Conservation (phyloP, 2,113 vertebrate genomes). For the Periophthalmodon schlosseri region DNA sequence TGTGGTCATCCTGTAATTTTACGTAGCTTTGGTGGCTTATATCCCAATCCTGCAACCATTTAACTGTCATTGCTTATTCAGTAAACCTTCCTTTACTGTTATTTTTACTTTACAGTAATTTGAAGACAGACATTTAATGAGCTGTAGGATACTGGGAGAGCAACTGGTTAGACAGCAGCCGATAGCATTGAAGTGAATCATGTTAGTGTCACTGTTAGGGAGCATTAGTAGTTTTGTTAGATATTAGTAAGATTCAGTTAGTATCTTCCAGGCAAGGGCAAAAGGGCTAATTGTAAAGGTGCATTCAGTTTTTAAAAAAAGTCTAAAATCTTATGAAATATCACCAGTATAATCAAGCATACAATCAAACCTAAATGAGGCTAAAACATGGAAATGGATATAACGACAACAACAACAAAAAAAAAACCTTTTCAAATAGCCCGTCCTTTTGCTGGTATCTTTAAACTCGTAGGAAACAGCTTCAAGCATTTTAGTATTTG, state of each 20-base stretch:
- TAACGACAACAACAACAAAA: constrained; percentile 19
- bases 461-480: constrained; percentile 24
- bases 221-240: constrained; percentile 69
- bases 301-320: not conserved
- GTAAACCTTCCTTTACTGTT: not conserved
- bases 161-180: constrained; percentile 69
- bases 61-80: constrained; percentile 6
- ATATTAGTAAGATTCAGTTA: constrained; percentile 69
- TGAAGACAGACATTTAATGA: constrained; percentile 39
- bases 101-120: not conserved
- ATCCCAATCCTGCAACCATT: constrained; percentile 5
- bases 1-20: constrained; percentile 54
- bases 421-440: constrained; percentile 60
- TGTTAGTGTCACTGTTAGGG: constrained; percentile 70
- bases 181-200: constrained; percentile 49
- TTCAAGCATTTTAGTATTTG: constrained; percentile 14
- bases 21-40: constrained; percentile 20
- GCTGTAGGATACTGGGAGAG: constrained; percentile 65
- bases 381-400: constrained; percentile 8
- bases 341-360: not conserved
- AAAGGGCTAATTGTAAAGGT: constrained; percentile 62
- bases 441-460: constrained; percentile 44
- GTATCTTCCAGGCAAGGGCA: constrained; percentile 59
- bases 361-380: not conserved
- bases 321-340: not conserved